A percentile compares a stretch with the other conserved stretches of the same genome.
phyloP scores from a whole-genome alignment of 2,113 vertebrate species.

The Albula glossodonta region DNA sequence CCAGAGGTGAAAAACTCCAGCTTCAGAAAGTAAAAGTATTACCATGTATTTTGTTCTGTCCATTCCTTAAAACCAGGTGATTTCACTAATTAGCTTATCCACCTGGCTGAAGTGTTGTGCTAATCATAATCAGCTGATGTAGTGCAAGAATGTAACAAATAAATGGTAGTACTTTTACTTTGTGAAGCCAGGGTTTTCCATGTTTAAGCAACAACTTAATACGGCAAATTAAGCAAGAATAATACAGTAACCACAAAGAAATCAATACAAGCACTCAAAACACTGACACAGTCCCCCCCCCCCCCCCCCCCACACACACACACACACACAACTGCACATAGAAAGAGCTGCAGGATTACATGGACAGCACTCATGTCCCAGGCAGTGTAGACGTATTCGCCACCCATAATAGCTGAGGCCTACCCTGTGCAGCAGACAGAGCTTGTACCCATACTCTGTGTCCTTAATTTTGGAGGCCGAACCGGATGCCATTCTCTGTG shows the following conservation, averaged over 20 bases:
- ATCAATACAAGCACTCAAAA: neutral
- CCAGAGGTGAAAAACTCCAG: neutral
- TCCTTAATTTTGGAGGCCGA: neutral
- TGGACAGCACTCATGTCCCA: neutral
- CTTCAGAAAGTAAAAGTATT: too few species aligned
- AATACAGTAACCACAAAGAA: neutral
- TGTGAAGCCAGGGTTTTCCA: too few species aligned
- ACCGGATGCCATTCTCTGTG: constrained; percentile 15
- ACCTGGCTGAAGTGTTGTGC: too few species aligned
- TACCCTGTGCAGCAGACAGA: neutral
- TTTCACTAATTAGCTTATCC: too few species aligned
- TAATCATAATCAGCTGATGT: too few species aligned
- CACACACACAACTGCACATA: neutral
- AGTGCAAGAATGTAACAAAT: too few species aligned
- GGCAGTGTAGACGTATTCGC: neutral
- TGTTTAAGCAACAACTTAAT: too few species aligned
- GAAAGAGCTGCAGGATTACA: neutral
- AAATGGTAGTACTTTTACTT: too few species aligned
- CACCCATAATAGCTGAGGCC: neutral
- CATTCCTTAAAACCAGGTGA: neutral
- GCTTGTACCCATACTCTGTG: neutral
- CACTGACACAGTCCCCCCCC: neutral
- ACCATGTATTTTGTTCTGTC: too few species aligned
- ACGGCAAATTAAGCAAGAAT: too few species aligned
- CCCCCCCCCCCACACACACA: neutral